Evolutionary conservation across 2,888 invertebrate genomes (phyloP).

Genomic region (Lasioglossum malachurum): DNA sequence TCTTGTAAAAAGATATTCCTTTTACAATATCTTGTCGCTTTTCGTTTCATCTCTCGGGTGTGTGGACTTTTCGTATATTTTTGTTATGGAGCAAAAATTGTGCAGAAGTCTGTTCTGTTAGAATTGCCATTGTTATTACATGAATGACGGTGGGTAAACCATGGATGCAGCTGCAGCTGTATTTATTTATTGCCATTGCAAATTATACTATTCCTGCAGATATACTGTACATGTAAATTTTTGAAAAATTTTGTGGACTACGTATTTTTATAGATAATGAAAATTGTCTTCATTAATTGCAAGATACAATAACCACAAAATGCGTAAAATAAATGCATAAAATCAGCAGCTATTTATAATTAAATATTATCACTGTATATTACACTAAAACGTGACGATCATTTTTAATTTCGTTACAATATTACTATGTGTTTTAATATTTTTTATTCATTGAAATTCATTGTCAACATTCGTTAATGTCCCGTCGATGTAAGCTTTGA

Average conservation of each 20-base stretch:
- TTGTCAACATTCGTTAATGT: too few species aligned
- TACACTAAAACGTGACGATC: not conserved
- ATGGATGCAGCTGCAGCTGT: not conserved
- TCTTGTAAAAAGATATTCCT: constrained; percentile 5
- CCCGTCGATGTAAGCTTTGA: too few species aligned
- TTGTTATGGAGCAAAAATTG: not conserved
- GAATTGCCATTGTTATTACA: not conserved
- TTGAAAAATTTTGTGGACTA: too few species aligned
- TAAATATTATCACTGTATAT: not conserved
- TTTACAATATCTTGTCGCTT: constrained; percentile 3
- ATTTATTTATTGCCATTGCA: not conserved
- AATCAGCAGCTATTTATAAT: too few species aligned
- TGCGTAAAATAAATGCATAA: not conserved
- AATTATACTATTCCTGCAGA: not conserved
- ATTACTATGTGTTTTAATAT: not conserved
- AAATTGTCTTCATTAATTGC: not conserved
- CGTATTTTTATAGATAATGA: not conserved
- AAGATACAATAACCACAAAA: not conserved
- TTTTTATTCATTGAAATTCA: too few species aligned
- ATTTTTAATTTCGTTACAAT: not conserved
- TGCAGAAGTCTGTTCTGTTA: not conserved
- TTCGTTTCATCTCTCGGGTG: not conserved
- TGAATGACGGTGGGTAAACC: not conserved
- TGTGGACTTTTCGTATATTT: not conserved
- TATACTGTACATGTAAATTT: not conserved